Evolutionary conservation across 2,113 vertebrate species (phyloP).

Genomic region (Lepisosteus osseus): DNA sequence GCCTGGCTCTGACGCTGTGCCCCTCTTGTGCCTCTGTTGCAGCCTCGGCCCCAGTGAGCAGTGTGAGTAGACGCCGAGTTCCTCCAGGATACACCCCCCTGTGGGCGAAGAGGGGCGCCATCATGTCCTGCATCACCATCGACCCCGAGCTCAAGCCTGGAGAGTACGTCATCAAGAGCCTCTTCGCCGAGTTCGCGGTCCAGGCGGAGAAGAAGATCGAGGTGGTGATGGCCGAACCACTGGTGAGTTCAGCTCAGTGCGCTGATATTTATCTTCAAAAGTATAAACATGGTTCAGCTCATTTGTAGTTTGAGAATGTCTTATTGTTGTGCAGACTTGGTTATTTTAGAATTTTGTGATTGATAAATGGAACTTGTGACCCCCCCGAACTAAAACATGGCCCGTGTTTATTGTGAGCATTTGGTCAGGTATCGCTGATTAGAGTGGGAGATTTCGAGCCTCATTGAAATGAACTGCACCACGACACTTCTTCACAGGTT

Average conservation of each 20-base stretch:
- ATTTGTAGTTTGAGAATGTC: no score
- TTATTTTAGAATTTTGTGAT: no score
- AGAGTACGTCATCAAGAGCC: constrained; percentile 98
- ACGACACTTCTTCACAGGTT: no score
- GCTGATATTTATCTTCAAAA: no score
- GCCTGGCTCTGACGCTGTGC: neutral
- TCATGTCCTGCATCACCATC: constrained; percentile 97
- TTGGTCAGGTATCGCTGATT: no score
- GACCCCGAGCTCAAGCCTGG: constrained; percentile 98
- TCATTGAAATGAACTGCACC: no score
- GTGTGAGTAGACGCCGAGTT: constrained; percentile 68
- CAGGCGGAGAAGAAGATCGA: constrained; percentile 99
- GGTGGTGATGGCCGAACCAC: constrained; percentile 98
- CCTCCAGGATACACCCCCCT: constrained; percentile 63
- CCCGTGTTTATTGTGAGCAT: no score
- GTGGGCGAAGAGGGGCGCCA: constrained; percentile 68
- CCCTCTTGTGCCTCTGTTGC: constrained; percentile 29
- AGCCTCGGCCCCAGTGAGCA: constrained; percentile 88
- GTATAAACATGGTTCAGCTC: no score
- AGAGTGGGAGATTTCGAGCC: no score
- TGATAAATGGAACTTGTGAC: no score
- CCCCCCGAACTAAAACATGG: no score
- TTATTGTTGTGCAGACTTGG: no score
- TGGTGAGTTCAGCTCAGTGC: constrained; percentile 74
- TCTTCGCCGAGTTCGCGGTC: constrained; percentile 96